Percentiles rank a stretch among this genome's conserved stretches.
Conservation (phyloP, 2,113 vertebrate genomes). For the Stercorarius parasiticus region DNA sequence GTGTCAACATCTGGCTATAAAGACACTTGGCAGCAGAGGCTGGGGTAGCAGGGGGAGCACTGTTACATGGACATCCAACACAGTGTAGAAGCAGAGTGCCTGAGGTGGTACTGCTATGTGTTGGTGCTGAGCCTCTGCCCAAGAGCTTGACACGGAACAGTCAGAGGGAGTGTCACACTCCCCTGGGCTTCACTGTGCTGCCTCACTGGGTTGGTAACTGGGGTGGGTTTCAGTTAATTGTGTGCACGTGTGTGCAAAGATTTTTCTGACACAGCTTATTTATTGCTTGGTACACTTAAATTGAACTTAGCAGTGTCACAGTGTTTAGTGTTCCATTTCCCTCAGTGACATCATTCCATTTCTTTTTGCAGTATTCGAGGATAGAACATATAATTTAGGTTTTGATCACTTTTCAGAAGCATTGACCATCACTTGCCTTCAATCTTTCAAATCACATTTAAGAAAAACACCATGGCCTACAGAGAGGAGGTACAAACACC, state of each 20-base stretch:
- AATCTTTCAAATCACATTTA: neutral
- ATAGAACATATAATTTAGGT: neutral
- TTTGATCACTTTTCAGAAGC: neutral
- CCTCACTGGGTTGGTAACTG: neutral
- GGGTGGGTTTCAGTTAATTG: neutral
- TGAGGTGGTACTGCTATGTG: neutral
- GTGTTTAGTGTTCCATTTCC: neutral
- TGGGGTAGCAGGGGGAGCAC: neutral
- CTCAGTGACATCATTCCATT: neutral
- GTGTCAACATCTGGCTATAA: neutral
- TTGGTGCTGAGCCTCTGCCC: neutral
- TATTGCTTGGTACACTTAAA: neutral
- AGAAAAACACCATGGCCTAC: neutral
- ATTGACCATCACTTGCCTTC: neutral
- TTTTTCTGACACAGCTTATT: neutral
- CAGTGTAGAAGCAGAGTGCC: neutral
- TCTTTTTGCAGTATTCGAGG: neutral
- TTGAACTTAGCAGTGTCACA: neutral
- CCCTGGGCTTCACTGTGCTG: neutral
- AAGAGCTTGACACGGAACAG: neutral
- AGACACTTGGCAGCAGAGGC: neutral
- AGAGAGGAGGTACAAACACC: neutral
- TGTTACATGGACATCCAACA: neutral
- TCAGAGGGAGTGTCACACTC: neutral
- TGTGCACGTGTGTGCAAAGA: neutral